phyloP scores from a whole-genome alignment of 2,113 vertebrate genomes.

The Cebidichthys violaceus region DNA sequence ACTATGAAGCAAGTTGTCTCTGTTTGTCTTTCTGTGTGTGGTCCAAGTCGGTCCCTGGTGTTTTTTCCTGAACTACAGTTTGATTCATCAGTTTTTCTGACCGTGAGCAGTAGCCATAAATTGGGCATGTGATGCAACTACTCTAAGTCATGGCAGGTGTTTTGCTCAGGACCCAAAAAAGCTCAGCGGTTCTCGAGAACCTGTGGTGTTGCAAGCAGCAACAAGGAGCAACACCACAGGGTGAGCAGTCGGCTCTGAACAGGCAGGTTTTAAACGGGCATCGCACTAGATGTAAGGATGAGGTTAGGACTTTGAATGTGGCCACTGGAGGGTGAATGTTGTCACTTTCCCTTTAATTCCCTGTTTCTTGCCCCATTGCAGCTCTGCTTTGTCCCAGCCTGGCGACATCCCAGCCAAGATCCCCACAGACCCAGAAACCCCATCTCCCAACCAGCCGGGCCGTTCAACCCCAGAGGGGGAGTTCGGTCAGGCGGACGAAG shows the following conservation, averaged over 20 bases:
- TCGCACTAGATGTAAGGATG: not conserved
- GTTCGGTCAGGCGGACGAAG: conserved; percentile 30
- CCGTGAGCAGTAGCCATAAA: not conserved
- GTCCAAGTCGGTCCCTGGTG: too few relatives aligned
- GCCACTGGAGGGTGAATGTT: not conserved
- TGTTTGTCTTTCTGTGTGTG: too few relatives aligned
- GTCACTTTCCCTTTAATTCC: not conserved
- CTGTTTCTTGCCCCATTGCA: conserved; percentile 18
- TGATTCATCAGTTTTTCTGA: not conserved
- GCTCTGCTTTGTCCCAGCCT: conserved; percentile 92
- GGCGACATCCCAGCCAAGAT: conserved; percentile 80
- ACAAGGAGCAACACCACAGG: too few relatives aligned
- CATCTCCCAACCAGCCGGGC: conserved; percentile 46
- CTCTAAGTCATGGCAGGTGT: too few relatives aligned
- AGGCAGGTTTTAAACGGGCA: too few relatives aligned
- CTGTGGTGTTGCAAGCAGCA: too few relatives aligned
- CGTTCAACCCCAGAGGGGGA: conserved; percentile 29
- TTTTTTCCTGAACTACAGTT: not conserved
- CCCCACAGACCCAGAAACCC: conserved; percentile 59
- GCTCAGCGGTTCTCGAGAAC: too few relatives aligned
- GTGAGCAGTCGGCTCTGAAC: too few relatives aligned
- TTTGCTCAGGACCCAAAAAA: too few relatives aligned
- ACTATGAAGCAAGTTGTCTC: too few relatives aligned
- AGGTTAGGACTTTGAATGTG: not conserved
- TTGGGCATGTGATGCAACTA: not conserved